Evolutionary conservation across 2,113 vertebrate species (phyloP).

Genomic region (Gracilinanus agilis): DNA sequence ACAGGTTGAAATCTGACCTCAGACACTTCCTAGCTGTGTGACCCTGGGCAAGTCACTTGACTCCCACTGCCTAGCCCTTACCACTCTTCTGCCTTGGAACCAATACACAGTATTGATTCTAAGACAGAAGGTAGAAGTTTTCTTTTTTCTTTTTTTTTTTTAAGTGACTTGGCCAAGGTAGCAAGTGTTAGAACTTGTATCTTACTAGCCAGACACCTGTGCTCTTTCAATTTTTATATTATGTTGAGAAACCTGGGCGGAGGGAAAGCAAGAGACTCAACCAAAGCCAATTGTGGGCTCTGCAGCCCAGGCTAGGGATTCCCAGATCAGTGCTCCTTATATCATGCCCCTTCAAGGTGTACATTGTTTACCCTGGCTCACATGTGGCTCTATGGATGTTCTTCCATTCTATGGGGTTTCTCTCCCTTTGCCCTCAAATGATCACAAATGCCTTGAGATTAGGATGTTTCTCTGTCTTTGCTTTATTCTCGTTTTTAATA

Average conservation of each 20-base stretch:
- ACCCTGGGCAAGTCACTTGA: too few relatives aligned
- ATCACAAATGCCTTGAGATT: background rate
- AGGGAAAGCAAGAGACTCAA: background rate
- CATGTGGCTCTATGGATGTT: background rate
- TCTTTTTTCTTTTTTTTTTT: too few relatives aligned
- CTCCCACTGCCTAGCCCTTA: too few relatives aligned
- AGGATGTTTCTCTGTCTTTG: background rate
- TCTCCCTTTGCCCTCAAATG: background rate
- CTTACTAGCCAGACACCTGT: background rate
- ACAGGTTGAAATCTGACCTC: too few relatives aligned
- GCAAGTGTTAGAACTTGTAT: background rate
- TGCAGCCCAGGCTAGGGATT: background rate
- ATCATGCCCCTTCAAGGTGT: background rate
- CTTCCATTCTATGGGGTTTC: background rate
- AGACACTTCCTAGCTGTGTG: too few relatives aligned
- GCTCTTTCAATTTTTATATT: background rate
- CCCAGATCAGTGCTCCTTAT: background rate
- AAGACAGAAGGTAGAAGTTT: too few relatives aligned
- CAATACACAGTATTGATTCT: too few relatives aligned
- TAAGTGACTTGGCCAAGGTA: background rate
- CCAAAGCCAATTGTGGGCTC: background rate
- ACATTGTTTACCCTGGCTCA: background rate
- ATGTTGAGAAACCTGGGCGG: background rate
- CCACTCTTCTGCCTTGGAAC: too few relatives aligned
- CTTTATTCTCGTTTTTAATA: background rate